Base-by-base conservation (phyloP, 2,113 vertebrate genomes). In the Thunnus thynnus region DNA sequence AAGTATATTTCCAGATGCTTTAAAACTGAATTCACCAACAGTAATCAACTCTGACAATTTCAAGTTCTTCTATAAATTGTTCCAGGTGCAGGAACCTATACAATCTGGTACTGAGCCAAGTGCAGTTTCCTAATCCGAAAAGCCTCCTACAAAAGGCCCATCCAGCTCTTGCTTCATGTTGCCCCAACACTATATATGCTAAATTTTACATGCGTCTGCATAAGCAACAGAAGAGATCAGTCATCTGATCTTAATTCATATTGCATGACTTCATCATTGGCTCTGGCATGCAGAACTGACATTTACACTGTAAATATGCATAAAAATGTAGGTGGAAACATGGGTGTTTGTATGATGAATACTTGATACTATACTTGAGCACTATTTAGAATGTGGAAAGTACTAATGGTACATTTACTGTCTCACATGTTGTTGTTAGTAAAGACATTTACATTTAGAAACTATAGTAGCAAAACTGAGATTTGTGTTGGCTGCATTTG, bases 241-340 rank as follows among this genome's bases (percentile, higher is more conserved):
- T 54, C 57, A 66, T 61, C 30, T 77, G 55, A 72, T 58, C 30
- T 63, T 30, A 65, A 80, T 46, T 61, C 10, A 72, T 72, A 64
- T 60, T 44, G 52, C 44, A 67, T 75, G 66, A 62, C 30, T 71
- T 84, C 12, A 72, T 74, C 30, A 78, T 60, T 78, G 61, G 3
- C 71, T 36, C 3, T 74, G 54, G 4, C 12, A 69, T 0, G 0
- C 3, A 60, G 14, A 67, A 47, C 58, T 66, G 54, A 68, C 3
- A 48, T 47, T 50, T n/a, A 52, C 16, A 52, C 25, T 13, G 46
- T 27, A 66, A 66, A 60, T 6, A 44, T 41, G 16, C 17, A 1
- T n/a, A 5, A 54, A 47, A 30, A 13, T 58, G 9, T 18, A 44
- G 16, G 32, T 30, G 12, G 13, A 52, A 61, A 56, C 54, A 66